A percentile compares a stretch with the other conserved stretches of the same genome.
These are phyloP conservation scores for Crotalus viridis DNA, from an alignment of 2,113 vertebrate species.

Conservation along the genomic window DNA sequence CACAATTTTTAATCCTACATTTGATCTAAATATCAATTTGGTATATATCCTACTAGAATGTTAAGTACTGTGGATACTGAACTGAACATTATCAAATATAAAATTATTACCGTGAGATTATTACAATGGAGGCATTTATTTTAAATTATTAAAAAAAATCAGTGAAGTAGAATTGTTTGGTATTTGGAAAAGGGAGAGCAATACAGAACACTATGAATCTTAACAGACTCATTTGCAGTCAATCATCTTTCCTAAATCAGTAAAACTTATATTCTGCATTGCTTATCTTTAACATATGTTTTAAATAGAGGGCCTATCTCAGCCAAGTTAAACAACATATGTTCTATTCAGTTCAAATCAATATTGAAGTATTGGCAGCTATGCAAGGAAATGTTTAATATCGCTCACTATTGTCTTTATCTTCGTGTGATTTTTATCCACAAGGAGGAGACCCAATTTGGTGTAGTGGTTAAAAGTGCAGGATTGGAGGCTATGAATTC, in stretches of 20 bases:
- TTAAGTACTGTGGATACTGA: neutral
- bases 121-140: neutral
- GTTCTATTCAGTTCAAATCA: neutral
- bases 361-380: conserved; percentile 13
- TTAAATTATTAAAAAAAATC: conserved; percentile 18
- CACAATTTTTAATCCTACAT: neutral
- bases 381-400: rapidly evolving
- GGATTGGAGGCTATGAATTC: neutral
- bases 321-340: conserved; percentile 25
- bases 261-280: conserved; percentile 43
- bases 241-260: conserved; percentile 31
- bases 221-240: conserved; percentile 36
- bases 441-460: neutral
- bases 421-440: neutral
- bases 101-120: neutral
- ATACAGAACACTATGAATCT: conserved; percentile 30
- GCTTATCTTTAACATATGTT: conserved; percentile 45
- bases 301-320: conserved; percentile 40
- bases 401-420: neutral
- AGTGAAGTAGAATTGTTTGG: neutral
- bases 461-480: neutral
- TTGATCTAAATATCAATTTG: conserved; percentile 14
- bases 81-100: neutral
- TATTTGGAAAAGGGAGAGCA: conserved; percentile 12
- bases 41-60: neutral